Base-by-base conservation (phyloP, 2,113 vertebrate genomes). In the Benitochromis conjunctus region DNA sequence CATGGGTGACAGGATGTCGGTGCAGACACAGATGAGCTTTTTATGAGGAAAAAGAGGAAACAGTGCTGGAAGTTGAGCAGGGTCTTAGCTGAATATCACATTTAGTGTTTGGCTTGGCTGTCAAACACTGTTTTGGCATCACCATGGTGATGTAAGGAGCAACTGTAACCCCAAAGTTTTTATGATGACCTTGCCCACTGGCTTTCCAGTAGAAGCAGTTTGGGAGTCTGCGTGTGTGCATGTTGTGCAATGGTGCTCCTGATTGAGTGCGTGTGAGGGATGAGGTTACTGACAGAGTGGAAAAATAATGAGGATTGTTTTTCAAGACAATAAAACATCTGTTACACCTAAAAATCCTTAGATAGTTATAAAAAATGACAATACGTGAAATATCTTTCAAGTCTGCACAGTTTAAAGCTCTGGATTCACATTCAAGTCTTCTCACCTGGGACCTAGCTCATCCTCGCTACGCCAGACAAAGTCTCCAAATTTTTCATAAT, bases 401-500 rank as follows among this genome's bases (percentile, higher is more conserved):
- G 46, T 8, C 26, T 66, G 76, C 57, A 36, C 3, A 3, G 71
- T 24, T 69, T 62, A 58, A 83, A 74, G 56, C 6, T 9, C 11
- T 24, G 53, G 6, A 29, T 6, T 41, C 46, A 76, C 16, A n/a
- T 53, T 34, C 9, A n/a, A 9, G 71, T 64, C 12, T 14, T 81
- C 93, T 95, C 95, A 99, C 99, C 99, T 98, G 92, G 99, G 99
- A 31, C 99, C 99, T 9, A 99, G 97, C 89, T 99, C 98, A 0
- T 99, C 99, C 91, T 99, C 99, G 1, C 98, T 99, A 60, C 99
- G 97, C 99, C 99, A 99, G 36, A 99, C 98, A 0, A 99, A 99
- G 94, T 99, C 99, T 2, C 99, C 99, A 14, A 99, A 99, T 94
- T 99, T 99, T 94, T 99, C 98, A 0, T 99, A 99, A 94, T 99